phyloP scores from a whole-genome alignment of 1,140 invertebrate genomes.

The Cydia fagiglandana region DNA sequence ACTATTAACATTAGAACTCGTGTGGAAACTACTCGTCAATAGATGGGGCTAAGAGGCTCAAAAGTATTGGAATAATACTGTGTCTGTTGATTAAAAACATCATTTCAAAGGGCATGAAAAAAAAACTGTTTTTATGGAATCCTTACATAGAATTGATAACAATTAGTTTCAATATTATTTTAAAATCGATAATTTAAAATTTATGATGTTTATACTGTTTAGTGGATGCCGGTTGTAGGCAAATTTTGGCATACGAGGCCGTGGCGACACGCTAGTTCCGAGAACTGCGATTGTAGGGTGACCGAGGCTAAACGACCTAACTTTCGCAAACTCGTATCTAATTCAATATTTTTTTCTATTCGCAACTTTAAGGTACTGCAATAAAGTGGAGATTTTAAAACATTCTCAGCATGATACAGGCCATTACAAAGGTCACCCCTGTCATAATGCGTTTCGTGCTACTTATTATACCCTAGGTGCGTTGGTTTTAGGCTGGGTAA shows the following conservation, averaged over 20 bases:
- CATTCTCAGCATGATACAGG: neutral
- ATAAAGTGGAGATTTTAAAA: neutral
- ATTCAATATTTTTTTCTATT: neutral
- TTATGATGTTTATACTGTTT: neutral
- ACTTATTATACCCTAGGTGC: conserved; percentile 9
- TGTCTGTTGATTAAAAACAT: neutral
- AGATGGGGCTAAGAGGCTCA: conserved; percentile 35
- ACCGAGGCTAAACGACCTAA: neutral
- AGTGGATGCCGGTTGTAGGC: conserved; percentile 1
- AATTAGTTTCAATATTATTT: too few species aligned
- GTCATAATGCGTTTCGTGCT: conserved; percentile 11
- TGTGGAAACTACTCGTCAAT: conserved; percentile 23
- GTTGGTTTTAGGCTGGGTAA: neutral
- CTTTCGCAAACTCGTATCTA: neutral
- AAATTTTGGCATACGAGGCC: conserved; percentile 24
- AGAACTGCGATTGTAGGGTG: conserved; percentile 16
- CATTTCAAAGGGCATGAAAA: too few species aligned
- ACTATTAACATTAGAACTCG: neutral
- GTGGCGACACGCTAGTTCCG: conserved; percentile 21
- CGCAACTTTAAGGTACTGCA: neutral
- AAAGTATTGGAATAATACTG: neutral
- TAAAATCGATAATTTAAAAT: too few species aligned
- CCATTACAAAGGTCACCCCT: neutral
- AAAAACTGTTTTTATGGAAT: too few species aligned
- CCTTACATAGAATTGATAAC: too few species aligned